Evolutionary conservation across 2,113 vertebrate genomes (phyloP).

Genomic region (Girardinichthys multiradiatus): DNA sequence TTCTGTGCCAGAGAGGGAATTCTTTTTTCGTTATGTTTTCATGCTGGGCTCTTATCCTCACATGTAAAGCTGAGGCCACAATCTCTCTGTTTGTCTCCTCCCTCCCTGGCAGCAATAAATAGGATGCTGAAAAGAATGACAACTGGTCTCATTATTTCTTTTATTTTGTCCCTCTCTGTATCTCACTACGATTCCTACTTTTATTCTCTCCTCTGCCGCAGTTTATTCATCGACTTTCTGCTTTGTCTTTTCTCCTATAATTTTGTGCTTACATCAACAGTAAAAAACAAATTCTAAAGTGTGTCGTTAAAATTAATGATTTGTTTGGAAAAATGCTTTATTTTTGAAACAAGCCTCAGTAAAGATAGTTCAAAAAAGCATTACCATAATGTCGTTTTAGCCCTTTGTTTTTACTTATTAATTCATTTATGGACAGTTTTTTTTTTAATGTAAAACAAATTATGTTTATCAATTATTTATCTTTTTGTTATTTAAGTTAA

Average conservation of each 20-base stretch:
- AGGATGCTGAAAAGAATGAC: conserved; percentile 1
- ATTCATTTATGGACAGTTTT: background rate
- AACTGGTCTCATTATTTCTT: conserved; percentile 14
- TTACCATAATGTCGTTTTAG: background rate
- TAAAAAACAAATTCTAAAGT: conserved; percentile 9
- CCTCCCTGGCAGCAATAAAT: conserved; percentile 31
- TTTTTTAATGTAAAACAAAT: background rate
- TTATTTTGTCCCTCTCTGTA: conserved; percentile 18
- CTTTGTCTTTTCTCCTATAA: background rate
- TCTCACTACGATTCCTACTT: conserved; percentile 2
- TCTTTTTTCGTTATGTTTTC: conserved; percentile 15
- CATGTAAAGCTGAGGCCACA: conserved; percentile 12
- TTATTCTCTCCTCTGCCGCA: background rate
- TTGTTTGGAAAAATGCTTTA: background rate
- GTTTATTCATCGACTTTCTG: conserved; percentile 8
- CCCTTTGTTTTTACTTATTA: background rate
- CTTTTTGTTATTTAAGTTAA: background rate
- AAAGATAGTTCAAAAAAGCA: background rate
- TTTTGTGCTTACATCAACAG: conserved; percentile 4
- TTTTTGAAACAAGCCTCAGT: background rate
- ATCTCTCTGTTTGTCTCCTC: conserved; percentile 25
- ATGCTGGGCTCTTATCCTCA: conserved; percentile 24
- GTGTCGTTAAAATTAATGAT: background rate
- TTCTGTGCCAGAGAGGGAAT: conserved; percentile 19
- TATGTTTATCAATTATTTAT: background rate